phyloP scores from a whole-genome alignment of 2,797 vertebrate genomes.

The Epinephelus coioides region DNA sequence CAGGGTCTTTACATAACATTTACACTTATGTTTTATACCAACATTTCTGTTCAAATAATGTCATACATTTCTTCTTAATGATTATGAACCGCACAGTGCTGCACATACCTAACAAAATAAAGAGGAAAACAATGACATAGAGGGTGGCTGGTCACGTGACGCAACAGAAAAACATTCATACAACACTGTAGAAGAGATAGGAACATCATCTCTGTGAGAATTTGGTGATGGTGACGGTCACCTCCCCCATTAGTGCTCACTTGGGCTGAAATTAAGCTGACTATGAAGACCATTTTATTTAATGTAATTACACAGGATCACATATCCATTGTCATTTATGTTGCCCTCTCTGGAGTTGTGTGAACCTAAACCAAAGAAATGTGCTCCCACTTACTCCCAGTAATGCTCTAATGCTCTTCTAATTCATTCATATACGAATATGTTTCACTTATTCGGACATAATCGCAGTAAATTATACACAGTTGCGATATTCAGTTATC shows the following conservation, averaged over 20 bases:
- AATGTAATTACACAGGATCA: conserved; percentile 31
- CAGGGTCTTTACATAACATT: conserved; percentile 5
- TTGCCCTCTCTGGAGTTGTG: conserved; percentile 10
- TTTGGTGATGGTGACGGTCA: background rate
- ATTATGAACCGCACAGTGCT: background rate
- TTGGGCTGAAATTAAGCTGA: background rate
- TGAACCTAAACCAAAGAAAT: conserved; percentile 30
- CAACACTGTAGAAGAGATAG: background rate
- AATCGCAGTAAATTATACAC: background rate
- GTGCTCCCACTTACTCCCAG: background rate
- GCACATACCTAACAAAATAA: background rate
- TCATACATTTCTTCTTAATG: conserved; percentile 6
- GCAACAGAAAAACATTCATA: background rate
- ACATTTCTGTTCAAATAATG: background rate
- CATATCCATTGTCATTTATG: conserved; percentile 20
- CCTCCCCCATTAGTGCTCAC: conserved; percentile 5
- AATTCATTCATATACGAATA: background rate
- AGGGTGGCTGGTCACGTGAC: background rate
- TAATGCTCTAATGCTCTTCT: conserved; percentile 6
- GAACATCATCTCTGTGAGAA: background rate
- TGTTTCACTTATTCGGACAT: conserved; percentile 11
- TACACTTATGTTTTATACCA: background rate
- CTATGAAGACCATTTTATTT: conserved; percentile 21
- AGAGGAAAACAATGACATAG: background rate
- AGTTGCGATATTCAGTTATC: background rate